Percentiles rank a stretch among this genome's conserved stretches.
Evolutionary conservation across 1,140 invertebrate species (phyloP).

Genomic region (Anthonomus grandis): DNA sequence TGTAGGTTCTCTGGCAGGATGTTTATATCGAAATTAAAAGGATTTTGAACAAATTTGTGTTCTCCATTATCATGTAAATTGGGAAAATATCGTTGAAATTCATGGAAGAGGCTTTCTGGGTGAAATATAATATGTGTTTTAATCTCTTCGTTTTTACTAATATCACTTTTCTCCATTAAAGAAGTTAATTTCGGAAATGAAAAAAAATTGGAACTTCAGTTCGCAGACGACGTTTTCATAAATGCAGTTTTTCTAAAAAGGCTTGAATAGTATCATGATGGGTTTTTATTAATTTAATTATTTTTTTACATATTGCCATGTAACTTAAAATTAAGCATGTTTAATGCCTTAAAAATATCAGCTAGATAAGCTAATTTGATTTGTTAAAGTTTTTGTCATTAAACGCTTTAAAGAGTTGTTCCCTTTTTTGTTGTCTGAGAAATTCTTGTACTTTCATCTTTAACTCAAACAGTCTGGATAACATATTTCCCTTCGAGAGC

Average conservation of each 20-base stretch:
- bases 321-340: not conserved
- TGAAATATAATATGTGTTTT: not conserved
- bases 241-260: not conserved
- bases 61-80: too few relatives aligned
- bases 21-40: too few relatives aligned
- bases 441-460: too few relatives aligned
- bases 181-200: not conserved
- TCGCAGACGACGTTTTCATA: not conserved
- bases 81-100: too few relatives aligned
- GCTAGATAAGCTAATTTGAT: not conserved
- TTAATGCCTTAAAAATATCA: not conserved
- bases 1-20: too few relatives aligned
- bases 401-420: not conserved
- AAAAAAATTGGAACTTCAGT: not conserved
- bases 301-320: not conserved
- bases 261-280: not conserved
- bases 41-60: too few relatives aligned
- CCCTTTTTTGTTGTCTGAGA: not conserved
- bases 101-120: too few relatives aligned
- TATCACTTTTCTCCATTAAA: not conserved
- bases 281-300: not conserved
- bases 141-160: not conserved
- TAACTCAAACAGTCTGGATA: conserved; percentile 11
- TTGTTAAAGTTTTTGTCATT: too few relatives aligned
- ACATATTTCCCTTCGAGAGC: conserved; percentile 39